Evolutionary conservation across 1,140 invertebrate genomes (phyloP).

Genomic region (Zaprionus gabonicus): DNA sequence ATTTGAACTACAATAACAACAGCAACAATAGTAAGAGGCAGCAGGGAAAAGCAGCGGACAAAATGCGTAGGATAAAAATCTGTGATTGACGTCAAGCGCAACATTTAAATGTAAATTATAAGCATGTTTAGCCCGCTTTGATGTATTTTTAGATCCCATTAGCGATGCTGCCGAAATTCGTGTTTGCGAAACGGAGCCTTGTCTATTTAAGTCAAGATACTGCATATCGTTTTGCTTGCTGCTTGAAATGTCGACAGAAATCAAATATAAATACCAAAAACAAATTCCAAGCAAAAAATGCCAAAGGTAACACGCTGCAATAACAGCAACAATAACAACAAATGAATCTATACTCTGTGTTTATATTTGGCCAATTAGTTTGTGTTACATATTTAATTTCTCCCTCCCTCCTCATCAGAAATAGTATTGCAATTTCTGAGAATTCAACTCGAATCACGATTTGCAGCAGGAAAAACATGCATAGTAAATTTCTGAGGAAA

Average conservation of each 20-base stretch:
- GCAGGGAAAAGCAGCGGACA: background rate
- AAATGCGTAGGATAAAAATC: slow-evolving; percentile 37
- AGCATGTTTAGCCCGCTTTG: slow-evolving; percentile 43
- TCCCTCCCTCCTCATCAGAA: background rate
- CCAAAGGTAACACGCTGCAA: background rate
- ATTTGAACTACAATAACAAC: slow-evolving; percentile 24
- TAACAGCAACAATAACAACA: background rate
- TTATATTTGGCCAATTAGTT: slow-evolving; percentile 17
- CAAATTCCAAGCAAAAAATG: slow-evolving; percentile 2
- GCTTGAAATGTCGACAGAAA: background rate
- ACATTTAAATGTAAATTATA: slow-evolving; percentile 61
- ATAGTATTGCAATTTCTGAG: background rate
- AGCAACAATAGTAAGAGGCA: slow-evolving; percentile 21
- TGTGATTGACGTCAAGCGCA: slow-evolving; percentile 60
- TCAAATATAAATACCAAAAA: background rate
- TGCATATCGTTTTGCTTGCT: slow-evolving; percentile 5
- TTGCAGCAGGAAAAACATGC: background rate
- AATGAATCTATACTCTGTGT: background rate
- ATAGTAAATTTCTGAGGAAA: background rate
- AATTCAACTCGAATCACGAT: background rate
- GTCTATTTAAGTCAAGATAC: slow-evolving; percentile 28
- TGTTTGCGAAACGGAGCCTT: slow-evolving; percentile 13
- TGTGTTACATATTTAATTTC: background rate
- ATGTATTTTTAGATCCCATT: slow-evolving; percentile 47
- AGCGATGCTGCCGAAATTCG: slow-evolving; percentile 11